Base-by-base conservation (phyloP, 2,797 vertebrate species). In the Garrulus glandarius region DNA sequence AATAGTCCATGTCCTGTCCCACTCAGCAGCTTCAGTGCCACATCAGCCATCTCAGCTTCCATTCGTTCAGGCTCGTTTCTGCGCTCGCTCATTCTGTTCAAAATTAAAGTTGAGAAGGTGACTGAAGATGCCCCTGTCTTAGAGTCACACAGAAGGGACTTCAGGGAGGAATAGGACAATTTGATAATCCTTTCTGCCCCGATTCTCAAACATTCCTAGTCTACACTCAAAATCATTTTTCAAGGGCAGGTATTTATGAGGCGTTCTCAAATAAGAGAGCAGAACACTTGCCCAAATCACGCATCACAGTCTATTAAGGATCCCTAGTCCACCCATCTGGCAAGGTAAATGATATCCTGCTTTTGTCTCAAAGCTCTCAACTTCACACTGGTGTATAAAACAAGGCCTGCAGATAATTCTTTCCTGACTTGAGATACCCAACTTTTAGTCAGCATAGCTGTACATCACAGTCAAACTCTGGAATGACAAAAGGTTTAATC, bases 41-140 rank as follows among this genome's bases (percentile, higher is more conserved):
- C 0, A 4, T 21, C 0, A 2, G 63, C 63, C 64, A 36, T 6
- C 65, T 52, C 72, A n/a, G 69, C 69, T 26, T 49, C 84, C 41
- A 3, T 23, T 24, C 6, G 0, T 3, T 97, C 89, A 96, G 37
- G 84, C 91, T 84, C 95, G 89, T 32, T 57, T 96, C 83, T 96
- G 89, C 1, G 95, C 96, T 71, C 52, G 94, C 49, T 97, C 96
- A 0, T 15, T 59, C 96, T 97, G 94, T 89, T 47, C 20, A 92
- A 95, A 95, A 87, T 49, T 4, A 68, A 96, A 93, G 80, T 55
- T 41, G 29, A 89, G 17, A 92, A 76, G n/a, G 63, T 96, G 27
- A 93, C 5, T 87, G 77, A 81, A 88, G 41, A 67, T 41, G 22
- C 3, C 27, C 3, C 47, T 43, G 27, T 23, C 89, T 84, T 34